Conservation (phyloP, 1,140 invertebrate species). For the Fopius arisanus region DNA sequence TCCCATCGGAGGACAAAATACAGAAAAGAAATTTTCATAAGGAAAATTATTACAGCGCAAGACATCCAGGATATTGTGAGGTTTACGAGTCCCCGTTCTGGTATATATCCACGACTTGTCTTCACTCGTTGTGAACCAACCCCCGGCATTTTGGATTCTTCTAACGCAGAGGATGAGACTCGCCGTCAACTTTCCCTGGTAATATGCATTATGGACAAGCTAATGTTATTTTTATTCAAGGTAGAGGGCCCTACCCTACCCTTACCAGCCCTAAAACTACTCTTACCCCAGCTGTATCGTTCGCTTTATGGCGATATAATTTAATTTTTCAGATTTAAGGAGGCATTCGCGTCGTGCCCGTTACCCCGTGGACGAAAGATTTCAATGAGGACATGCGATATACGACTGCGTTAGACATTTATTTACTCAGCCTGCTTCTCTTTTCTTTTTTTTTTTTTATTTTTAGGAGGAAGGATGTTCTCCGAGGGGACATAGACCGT, state of each 20-base stretch:
- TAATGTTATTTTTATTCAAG: constrained; percentile 63
- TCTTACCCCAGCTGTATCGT: constrained; percentile 35
- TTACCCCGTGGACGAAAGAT: neutral
- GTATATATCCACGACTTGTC: constrained; percentile 35
- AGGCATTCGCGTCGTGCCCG: constrained; percentile 44
- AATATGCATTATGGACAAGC: constrained; percentile 61
- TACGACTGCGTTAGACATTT: neutral
- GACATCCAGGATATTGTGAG: constrained; percentile 32
- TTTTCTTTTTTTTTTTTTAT: neutral
- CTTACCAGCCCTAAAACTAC: constrained; percentile 24
- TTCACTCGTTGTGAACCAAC: neutral
- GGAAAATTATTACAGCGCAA: constrained; percentile 55
- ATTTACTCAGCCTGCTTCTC: constrained; percentile 2
- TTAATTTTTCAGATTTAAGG: constrained; percentile 64
- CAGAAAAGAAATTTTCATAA: constrained; percentile 46
- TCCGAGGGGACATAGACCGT: constrained; percentile 51
- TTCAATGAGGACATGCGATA: constrained; percentile 5
- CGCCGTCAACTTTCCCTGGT: constrained; percentile 12
- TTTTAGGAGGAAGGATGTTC: constrained; percentile 28
- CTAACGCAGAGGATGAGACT: constrained; percentile 8
- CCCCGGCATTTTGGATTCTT: neutral
- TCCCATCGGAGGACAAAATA: constrained; percentile 15
- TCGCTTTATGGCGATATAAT: constrained; percentile 61
- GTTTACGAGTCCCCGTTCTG: constrained; percentile 54
- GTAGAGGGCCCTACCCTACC: constrained; percentile 16